Percentiles rank a stretch among this genome's conserved stretches.
phyloP scores from a whole-genome alignment of 1,140 invertebrate species.

The Microvelia longipes region DNA sequence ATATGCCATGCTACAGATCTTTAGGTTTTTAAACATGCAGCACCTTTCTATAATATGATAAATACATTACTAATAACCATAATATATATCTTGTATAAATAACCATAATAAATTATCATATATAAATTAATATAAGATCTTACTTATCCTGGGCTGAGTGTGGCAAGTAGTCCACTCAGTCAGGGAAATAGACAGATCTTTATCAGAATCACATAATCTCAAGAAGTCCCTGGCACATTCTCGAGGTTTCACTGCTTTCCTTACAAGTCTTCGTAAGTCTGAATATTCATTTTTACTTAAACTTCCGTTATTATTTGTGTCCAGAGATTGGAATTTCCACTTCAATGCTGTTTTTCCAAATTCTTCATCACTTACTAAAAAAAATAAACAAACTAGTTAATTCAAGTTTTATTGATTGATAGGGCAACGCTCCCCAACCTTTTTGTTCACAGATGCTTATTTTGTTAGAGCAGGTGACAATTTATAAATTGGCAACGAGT shows the following conservation, averaged over 20 bases:
- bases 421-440: too few relatives aligned
- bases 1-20: too few relatives aligned
- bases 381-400: neutral
- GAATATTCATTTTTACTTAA: conserved; percentile 65
- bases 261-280: conserved; percentile 60
- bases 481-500: too few relatives aligned
- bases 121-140: too few relatives aligned
- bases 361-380: conserved; percentile 21
- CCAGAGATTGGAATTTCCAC: conserved; percentile 76
- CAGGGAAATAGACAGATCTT: conserved; percentile 51
- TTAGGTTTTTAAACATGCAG: too few relatives aligned
- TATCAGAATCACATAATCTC: conserved; percentile 64
- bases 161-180: conserved; percentile 69
- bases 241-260: conserved; percentile 71
- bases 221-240: conserved; percentile 74
- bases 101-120: too few relatives aligned
- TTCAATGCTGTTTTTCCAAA: conserved; percentile 39
- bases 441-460: too few relatives aligned
- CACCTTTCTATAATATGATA: too few relatives aligned
- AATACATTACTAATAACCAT: too few relatives aligned
- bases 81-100: too few relatives aligned
- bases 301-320: conserved; percentile 53
- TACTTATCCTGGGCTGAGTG: neutral
- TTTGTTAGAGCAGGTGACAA: too few relatives aligned
- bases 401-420: too few relatives aligned